Base-by-base conservation (phyloP, 2,797 vertebrate species). In the Cheirogaleus major region DNA sequence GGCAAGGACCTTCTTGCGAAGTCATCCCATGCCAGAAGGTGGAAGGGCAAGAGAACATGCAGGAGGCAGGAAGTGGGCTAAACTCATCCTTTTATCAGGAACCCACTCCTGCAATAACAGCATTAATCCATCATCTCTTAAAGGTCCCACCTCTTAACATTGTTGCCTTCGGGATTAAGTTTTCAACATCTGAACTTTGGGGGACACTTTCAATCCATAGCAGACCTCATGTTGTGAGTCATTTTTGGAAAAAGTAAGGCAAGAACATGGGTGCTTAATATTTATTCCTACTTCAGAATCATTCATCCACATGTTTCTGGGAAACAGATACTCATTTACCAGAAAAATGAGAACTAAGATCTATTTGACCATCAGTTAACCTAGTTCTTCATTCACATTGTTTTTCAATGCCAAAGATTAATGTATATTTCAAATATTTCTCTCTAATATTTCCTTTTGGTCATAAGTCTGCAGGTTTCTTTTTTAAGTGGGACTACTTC, bases 351-450 rank as follows among this genome's bases (percentile, higher is more conserved):
- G 30, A 12, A 23, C 55, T 52, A 59, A 94, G 30, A 15, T 89
- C n/a, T 65, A 0, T 88, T 82, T 89, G 52, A 59, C 8, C 45
- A 82, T 82, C 8, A 69, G 27, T 22, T 93, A 95, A 82, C 43
- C 32, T 92, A 75, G 32, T 92, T 12, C 14, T 81, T 94, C 72
- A 86, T 90, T 61, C 27, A 70, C 13, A 20, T 61, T 92, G 48
- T 89, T 83, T 61, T 61, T 92, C 50, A 86, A 3, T 88, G 38
- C 4, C 48, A 78, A 84, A 88, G 91, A 55, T 84, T 61, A 76
- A 81, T 91, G 12, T 76, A 55, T 38, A 93, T 95, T 96, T 41
- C 86, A 65, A 83, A n/a, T 82, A 76, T 80, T 93, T 73, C 20
- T 78, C 63, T 84, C 59, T 59, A 59, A 7, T 83, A 25, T 92